Conservation (phyloP, 2,113 vertebrate species). For the Lophotis ruficrista region DNA sequence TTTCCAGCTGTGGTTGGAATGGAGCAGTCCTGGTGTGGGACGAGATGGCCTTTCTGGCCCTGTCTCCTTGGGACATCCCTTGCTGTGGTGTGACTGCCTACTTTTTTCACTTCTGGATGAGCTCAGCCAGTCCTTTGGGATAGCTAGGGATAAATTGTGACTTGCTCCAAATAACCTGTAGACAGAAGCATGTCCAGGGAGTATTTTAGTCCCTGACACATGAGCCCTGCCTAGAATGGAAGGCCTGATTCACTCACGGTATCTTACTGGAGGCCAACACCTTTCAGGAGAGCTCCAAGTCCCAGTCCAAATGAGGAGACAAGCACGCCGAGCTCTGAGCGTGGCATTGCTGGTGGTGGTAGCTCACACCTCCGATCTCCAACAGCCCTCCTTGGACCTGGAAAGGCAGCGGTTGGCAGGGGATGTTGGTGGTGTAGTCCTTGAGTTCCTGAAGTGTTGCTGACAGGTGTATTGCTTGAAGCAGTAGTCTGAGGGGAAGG, state of each 20-base stretch:
- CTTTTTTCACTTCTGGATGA: slow-evolving; percentile 3
- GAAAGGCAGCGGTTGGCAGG: neutral
- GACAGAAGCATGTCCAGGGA: neutral
- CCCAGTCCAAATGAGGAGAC: neutral
- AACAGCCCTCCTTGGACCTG: neutral
- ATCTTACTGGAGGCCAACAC: neutral
- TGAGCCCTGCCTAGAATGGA: slow-evolving; percentile 10
- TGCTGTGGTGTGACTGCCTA: accelerated
- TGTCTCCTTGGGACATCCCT: neutral
- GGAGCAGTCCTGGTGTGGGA: neutral
- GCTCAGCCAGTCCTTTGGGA: neutral
- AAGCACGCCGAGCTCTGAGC: neutral
- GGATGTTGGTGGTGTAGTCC: neutral
- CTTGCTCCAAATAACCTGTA: slow-evolving; percentile 24
- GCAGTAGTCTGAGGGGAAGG: neutral
- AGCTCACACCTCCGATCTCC: neutral
- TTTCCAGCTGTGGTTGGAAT: neutral
- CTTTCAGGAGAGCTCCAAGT: neutral
- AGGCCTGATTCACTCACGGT: neutral
- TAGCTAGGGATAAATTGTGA: neutral
- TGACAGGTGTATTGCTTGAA: neutral
- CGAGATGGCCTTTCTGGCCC: neutral
- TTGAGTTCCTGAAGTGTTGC: neutral
- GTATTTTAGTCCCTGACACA: slow-evolving; percentile 37
- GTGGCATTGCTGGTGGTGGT: neutral